Conservation (phyloP, 1,140 invertebrate species). For the Atta texana region DNA sequence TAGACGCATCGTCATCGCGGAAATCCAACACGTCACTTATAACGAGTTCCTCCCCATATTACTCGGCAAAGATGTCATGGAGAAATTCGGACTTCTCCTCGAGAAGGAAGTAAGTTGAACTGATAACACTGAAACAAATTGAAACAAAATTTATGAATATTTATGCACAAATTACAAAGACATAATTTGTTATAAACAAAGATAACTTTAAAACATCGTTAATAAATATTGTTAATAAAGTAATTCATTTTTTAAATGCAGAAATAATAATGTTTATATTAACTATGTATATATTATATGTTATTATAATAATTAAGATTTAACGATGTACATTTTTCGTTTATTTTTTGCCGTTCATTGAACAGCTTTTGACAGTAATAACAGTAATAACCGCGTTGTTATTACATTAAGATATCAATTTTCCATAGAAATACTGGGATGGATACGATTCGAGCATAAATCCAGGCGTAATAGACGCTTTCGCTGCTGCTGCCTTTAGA, state of each 20-base stretch:
- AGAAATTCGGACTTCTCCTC: constrained; percentile 94
- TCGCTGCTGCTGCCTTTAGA: constrained; percentile 95
- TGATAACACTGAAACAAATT: constrained; percentile 17
- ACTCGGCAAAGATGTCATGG: constrained; percentile 96
- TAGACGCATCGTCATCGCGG: constrained; percentile 94
- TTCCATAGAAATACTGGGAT: constrained; percentile 92
- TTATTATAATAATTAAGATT: constrained; percentile 13
- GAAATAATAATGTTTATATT: neutral
- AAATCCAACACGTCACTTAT: constrained; percentile 97
- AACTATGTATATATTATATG: neutral
- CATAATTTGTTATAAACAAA: neutral
- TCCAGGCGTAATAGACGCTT: constrained; percentile 94
- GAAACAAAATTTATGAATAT: neutral
- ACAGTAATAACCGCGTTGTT: constrained; percentile 16
- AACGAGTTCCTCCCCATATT: constrained; percentile 98
- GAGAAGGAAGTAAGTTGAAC: constrained; percentile 90
- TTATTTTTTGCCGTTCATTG: neutral
- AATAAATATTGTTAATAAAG: neutral
- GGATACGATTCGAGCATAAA: constrained; percentile 95
- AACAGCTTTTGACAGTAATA: neutral
- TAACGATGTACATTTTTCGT: neutral
- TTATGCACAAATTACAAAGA: neutral
- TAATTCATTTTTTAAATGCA: neutral
- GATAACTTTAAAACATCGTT: neutral
- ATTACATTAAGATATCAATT: constrained; percentile 54